phyloP scores from a whole-genome alignment of 2,888 invertebrate species.

The Venustoraphidia nigricollis region DNA sequence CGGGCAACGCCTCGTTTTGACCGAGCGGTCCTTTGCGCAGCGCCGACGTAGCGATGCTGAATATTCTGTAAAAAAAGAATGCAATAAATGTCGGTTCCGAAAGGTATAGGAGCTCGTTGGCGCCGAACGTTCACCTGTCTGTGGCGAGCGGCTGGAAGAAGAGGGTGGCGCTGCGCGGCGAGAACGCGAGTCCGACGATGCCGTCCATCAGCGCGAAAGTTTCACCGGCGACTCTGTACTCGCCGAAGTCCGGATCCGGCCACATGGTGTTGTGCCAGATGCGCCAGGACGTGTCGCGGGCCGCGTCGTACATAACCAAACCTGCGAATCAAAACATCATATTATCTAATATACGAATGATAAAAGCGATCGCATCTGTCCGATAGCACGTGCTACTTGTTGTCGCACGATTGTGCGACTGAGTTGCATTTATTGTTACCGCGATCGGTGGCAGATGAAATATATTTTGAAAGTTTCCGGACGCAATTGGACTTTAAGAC shows the following conservation, averaged over 20 bases:
- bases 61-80: slow-evolving; percentile 38
- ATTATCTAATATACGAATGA: too few relatives aligned
- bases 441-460: too few relatives aligned
- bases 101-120: background rate
- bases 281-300: slow-evolving; percentile 64
- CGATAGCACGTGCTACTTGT: too few relatives aligned
- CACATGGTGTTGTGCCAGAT: slow-evolving; percentile 71
- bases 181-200: slow-evolving; percentile 52
- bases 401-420: background rate
- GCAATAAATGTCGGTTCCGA: background rate
- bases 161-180: slow-evolving; percentile 42
- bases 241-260: slow-evolving; percentile 66
- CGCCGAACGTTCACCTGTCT: slow-evolving; percentile 32
- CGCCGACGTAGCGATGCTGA: slow-evolving; percentile 59
- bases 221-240: slow-evolving; percentile 53
- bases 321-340: slow-evolving; percentile 20
- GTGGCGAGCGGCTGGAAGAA: slow-evolving; percentile 63
- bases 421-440: too few relatives aligned
- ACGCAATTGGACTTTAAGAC: too few relatives aligned
- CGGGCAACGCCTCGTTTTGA: slow-evolving; percentile 53
- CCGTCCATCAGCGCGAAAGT: slow-evolving; percentile 60
- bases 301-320: slow-evolving; percentile 47
- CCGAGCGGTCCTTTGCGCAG: slow-evolving; percentile 57
- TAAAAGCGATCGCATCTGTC: too few relatives aligned
- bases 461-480: too few relatives aligned